Evolutionary conservation across 2,113 vertebrate species (phyloP), one percentile per base, ranked within the genome.

Genomic region (Melanostigma gelatinosum): DNA sequence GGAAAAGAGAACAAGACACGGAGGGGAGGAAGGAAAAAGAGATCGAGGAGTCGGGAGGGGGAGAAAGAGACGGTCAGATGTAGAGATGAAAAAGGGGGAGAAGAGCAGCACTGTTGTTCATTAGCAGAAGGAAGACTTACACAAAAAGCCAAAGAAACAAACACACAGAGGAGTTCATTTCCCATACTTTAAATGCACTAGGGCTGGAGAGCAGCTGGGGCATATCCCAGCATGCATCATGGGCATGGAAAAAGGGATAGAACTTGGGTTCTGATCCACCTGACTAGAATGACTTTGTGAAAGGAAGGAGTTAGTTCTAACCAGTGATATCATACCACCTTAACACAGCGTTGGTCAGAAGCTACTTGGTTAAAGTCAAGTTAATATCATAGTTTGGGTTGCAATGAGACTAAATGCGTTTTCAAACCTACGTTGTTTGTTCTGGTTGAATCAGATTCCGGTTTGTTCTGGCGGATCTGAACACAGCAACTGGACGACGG

Each of bases 1-100:
- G 90, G 93, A 92, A 91, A 90, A 91, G 75, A 85, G 87, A 88
- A 90, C 80, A 91, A 92, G 93, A 87, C 73, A 72, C 50, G 36
- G 57, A 32, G 20, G 78, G 36, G 32, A 69, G 52, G 22, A 32
- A 65, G 50, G 62, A 64, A 58, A 71, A 71, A 82, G 78, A 87
- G 77, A 86, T 63, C 87, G 69, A 86, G 65, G 52, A 75, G 20
- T 54, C 38, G 40, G 78, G 70, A 48, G 61, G 61, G 61, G 58
- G 72, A 69, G 69, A 3, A 18, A n/a, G 74, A 65, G 52, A 46
- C 8, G 61, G 64, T 73, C 73, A 75, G 54, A 89, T 80, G 74
- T 9, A 58, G 75, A 81, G 58, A 61, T 36, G 52, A 24, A 57
- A 50, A 63, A 66, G 27, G n/a, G 46, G 55, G 50, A 65, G 79